Evolutionary conservation across 2,113 vertebrate genomes (phyloP).

Genomic region (Dissostichus mawsoni): DNA sequence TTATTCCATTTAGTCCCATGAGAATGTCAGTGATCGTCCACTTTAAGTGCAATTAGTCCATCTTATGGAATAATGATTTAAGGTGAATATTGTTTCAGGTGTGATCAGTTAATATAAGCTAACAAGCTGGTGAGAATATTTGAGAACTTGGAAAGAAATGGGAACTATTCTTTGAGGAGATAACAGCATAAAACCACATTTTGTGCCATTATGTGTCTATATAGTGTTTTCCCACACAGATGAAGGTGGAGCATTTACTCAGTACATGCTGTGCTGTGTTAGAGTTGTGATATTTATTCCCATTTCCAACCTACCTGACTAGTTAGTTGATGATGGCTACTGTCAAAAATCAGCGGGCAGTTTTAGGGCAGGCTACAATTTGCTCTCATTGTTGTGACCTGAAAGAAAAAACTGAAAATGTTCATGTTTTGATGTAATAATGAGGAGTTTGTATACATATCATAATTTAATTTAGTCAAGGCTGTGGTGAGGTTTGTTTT

Average conservation of each 20-base stretch:
- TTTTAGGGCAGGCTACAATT: neutral
- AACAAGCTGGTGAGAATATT: neutral
- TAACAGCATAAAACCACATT: neutral
- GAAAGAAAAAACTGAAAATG: neutral
- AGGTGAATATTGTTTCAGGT: neutral
- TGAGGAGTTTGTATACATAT: neutral
- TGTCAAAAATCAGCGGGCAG: neutral
- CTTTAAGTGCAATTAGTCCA: neutral
- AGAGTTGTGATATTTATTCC: conserved; percentile 3
- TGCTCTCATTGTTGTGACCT: conserved; percentile 11
- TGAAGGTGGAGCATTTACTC: neutral
- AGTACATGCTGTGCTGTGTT: neutral
- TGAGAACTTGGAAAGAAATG: neutral
- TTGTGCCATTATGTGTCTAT: neutral
- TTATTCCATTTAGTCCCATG: neutral
- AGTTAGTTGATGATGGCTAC: conserved; percentile 21
- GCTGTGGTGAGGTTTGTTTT: neutral
- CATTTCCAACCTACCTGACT: neutral
- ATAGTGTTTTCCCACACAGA: neutral
- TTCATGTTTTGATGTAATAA: neutral
- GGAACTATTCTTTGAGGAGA: neutral
- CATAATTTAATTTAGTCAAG: neutral
- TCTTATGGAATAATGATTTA: neutral
- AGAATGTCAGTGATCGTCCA: neutral
- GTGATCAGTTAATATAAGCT: neutral